Evolutionary conservation across 2,888 invertebrate genomes (phyloP).

Genomic region (Agrochola litura): DNA sequence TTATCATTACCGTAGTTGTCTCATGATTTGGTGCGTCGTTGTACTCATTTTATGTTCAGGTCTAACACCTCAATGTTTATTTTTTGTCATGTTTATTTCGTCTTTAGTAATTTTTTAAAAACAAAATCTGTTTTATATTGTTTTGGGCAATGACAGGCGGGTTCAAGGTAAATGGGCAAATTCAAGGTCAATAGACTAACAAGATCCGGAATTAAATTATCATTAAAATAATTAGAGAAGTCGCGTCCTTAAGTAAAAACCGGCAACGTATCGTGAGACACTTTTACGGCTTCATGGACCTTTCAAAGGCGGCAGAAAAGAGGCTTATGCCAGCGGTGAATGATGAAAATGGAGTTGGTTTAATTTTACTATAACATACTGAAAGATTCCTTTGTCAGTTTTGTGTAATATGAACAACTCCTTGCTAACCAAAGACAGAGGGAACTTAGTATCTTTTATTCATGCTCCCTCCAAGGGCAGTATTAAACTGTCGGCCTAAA

Average conservation of each 20-base stretch:
- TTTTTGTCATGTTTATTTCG: background rate
- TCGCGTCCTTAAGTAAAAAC: background rate
- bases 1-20: background rate
- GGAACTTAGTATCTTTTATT: slow-evolving; percentile 40
- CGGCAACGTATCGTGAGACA: background rate
- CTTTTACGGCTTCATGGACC: background rate
- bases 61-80: background rate
- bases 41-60: too few species aligned
- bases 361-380: background rate
- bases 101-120: background rate
- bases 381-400: background rate
- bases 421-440: background rate
- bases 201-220: background rate
- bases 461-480: slow-evolving; percentile 25
- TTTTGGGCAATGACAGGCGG: background rate
- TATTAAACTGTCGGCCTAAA: slow-evolving; percentile 26
- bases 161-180: background rate
- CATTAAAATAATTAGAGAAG: slow-evolving; percentile 14
- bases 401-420: background rate
- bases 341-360: background rate
- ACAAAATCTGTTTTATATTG: background rate
- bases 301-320: background rate
- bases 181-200: background rate
- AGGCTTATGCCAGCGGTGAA: background rate
- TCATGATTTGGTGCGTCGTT: background rate